A percentile compares a stretch with the other conserved stretches of the same genome.
These are phyloP conservation scores for Sebastes itinus DNA, from an alignment of 2,797 vertebrate genomes.

Conservation along the genomic window DNA sequence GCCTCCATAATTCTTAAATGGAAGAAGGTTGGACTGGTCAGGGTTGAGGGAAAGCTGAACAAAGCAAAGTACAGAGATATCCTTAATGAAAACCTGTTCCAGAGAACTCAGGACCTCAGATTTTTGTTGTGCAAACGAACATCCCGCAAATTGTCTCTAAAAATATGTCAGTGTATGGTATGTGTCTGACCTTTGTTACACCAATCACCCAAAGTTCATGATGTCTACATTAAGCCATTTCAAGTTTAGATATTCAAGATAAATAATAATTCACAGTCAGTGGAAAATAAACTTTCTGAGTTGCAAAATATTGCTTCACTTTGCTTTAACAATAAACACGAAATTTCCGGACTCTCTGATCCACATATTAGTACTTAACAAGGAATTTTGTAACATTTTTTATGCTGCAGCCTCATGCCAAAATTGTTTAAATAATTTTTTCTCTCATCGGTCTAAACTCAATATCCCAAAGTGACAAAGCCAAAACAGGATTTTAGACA, in stretches of 20 bases:
- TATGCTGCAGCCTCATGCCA: background rate
- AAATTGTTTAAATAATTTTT: background rate
- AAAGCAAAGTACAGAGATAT: too few species aligned
- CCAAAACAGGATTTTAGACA: background rate
- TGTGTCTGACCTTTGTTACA: background rate
- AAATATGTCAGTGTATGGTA: background rate
- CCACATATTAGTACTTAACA: background rate
- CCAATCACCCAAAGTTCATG: background rate
- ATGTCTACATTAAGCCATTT: background rate
- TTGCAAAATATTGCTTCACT: background rate
- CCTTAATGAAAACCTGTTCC: too few species aligned
- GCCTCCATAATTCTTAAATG: background rate
- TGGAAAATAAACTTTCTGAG: background rate
- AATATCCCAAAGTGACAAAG: background rate
- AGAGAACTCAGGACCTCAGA: background rate
- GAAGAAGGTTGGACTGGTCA: too few species aligned
- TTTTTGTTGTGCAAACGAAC: conserved; percentile 11
- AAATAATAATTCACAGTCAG: background rate
- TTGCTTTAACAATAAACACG: background rate
- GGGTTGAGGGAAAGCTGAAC: too few species aligned
- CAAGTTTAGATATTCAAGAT: background rate
- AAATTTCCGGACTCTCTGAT: background rate
- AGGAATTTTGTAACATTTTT: background rate
- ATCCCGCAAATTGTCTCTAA: background rate
- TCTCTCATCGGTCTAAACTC: background rate